A percentile compares a stretch with the other conserved stretches of the same genome.
Evolutionary conservation across 2,888 invertebrate genomes (phyloP).

Genomic region (Elegia similella): DNA sequence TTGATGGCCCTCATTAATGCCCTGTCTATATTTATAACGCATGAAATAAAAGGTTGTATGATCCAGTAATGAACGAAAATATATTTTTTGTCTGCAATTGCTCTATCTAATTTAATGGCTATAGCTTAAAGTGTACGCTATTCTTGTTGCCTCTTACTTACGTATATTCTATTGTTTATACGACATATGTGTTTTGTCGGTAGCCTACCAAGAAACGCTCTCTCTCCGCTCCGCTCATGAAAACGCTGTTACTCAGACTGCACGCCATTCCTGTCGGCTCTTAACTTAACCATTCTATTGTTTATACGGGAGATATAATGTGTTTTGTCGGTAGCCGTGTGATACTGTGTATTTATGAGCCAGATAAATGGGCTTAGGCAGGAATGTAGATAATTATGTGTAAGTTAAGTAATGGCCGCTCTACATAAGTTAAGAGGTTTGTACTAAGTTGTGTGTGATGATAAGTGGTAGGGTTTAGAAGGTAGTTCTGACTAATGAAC

Average conservation of each 20-base stretch:
- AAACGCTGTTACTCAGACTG: slow-evolving; percentile 37
- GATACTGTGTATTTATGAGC: slow-evolving; percentile 64
- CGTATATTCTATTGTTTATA: too few relatives aligned
- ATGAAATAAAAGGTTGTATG: too few relatives aligned
- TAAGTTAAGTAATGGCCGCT: slow-evolving; percentile 11
- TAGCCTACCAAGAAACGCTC: not conserved
- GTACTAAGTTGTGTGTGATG: slow-evolving; percentile 11
- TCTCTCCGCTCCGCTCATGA: not conserved
- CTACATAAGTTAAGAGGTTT: slow-evolving; percentile 5
- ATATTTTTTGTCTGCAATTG: too few relatives aligned
- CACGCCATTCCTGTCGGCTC: slow-evolving; percentile 44
- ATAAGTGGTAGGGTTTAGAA: slow-evolving; percentile 8
- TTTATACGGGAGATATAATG: slow-evolving; percentile 71
- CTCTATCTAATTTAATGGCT: too few relatives aligned
- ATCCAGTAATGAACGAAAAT: too few relatives aligned
- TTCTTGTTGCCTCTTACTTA: too few relatives aligned
- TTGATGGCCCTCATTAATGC: too few relatives aligned
- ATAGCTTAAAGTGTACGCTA: too few relatives aligned
- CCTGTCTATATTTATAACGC: too few relatives aligned
- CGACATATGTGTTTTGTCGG: not conserved
- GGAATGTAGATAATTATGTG: slow-evolving; percentile 42
- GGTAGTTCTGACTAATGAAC: not conserved
- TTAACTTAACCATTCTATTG: slow-evolving; percentile 71
- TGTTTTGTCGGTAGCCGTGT: slow-evolving; percentile 70
- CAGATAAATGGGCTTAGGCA: slow-evolving; percentile 54